These are phyloP conservation scores for Elymnias hypermnestra DNA, from an alignment of 1,140 invertebrate species.

Conservation along the genomic window DNA sequence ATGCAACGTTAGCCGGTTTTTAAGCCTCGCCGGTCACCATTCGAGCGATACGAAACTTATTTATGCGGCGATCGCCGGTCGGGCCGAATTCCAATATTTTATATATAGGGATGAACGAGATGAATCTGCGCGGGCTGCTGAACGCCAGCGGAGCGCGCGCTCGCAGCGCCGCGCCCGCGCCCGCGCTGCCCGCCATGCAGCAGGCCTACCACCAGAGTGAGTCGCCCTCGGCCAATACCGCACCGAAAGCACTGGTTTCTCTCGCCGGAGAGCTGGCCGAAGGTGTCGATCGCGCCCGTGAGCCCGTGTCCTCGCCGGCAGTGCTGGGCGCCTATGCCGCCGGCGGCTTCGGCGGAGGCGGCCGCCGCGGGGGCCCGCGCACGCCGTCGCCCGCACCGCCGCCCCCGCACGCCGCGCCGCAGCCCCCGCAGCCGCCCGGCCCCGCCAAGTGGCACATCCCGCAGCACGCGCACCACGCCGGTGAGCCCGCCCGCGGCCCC, in stretches of 20 bases:
- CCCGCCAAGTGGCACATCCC: slow-evolving; percentile 82
- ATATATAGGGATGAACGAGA: slow-evolving; percentile 59
- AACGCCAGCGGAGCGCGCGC: slow-evolving; percentile 40
- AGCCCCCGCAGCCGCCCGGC: slow-evolving; percentile 22
- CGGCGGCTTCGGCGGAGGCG: slow-evolving; percentile 22
- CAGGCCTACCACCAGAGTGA: slow-evolving; percentile 64
- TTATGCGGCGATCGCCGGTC: too few species aligned
- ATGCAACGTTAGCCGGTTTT: too few species aligned
- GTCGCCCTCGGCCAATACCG: slow-evolving; percentile 13
- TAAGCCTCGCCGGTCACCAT: too few species aligned
- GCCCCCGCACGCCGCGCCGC: slow-evolving; percentile 21
- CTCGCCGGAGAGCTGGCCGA: too few species aligned
- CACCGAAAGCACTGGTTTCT: too few species aligned
- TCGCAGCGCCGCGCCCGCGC: slow-evolving; percentile 22
- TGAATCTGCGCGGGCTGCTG: slow-evolving; percentile 68
- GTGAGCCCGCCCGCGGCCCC: too few species aligned
- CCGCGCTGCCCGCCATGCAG: slow-evolving; percentile 32
- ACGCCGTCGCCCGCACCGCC: slow-evolving; percentile 39
- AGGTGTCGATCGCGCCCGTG: not conserved
- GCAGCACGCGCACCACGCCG: slow-evolving; percentile 66
- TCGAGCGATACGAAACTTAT: too few species aligned
- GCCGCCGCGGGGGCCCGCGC: slow-evolving; percentile 35
- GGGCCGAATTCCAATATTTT: too few species aligned
- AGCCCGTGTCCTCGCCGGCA: slow-evolving; percentile 9
- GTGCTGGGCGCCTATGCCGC: slow-evolving; percentile 43